phyloP scores from a whole-genome alignment of 2,797 vertebrate species.

The Anabas testudineus region DNA sequence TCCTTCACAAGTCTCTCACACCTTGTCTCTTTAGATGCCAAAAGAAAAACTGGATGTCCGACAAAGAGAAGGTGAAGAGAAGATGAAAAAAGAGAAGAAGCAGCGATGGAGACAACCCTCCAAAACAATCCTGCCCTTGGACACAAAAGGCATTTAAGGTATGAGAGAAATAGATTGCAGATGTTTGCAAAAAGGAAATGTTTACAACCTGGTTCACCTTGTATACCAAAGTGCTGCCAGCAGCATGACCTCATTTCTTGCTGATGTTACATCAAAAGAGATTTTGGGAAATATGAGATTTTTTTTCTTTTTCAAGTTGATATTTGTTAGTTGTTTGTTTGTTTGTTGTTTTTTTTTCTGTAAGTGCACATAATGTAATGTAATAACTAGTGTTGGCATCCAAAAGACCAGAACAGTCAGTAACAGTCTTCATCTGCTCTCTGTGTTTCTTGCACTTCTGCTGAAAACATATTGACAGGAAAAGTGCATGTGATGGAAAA shows the following conservation, averaged over 20 bases:
- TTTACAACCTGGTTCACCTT: slow-evolving; percentile 72
- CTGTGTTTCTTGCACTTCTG: too few species aligned
- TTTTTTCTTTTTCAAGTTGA: too few species aligned
- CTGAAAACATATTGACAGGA: too few species aligned
- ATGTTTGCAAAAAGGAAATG: slow-evolving; percentile 73
- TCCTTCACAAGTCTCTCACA: slow-evolving; percentile 39
- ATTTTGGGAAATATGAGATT: too few species aligned
- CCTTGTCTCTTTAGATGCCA: slow-evolving; percentile 48
- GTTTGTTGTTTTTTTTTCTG: too few species aligned
- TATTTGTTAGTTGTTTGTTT: too few species aligned
- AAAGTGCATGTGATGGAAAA: too few species aligned
- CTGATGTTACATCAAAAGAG: neutral
- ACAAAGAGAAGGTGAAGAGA: slow-evolving; percentile 15
- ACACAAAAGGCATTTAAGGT: slow-evolving; percentile 69
- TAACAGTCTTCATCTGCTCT: too few species aligned
- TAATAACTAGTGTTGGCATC: too few species aligned
- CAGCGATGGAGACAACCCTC: slow-evolving; percentile 9
- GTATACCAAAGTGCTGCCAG: slow-evolving; percentile 60
- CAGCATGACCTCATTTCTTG: slow-evolving; percentile 10
- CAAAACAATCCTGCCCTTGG: slow-evolving; percentile 57
- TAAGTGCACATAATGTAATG: too few species aligned
- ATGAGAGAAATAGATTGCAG: slow-evolving; percentile 71
- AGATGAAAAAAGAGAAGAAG: slow-evolving; percentile 29
- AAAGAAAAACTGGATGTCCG: slow-evolving; percentile 40
- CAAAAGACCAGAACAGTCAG: too few species aligned